These are phyloP conservation scores for Phrynocephalus versicolor DNA, from an alignment of 2,113 vertebrate species.

Conservation along the genomic window DNA sequence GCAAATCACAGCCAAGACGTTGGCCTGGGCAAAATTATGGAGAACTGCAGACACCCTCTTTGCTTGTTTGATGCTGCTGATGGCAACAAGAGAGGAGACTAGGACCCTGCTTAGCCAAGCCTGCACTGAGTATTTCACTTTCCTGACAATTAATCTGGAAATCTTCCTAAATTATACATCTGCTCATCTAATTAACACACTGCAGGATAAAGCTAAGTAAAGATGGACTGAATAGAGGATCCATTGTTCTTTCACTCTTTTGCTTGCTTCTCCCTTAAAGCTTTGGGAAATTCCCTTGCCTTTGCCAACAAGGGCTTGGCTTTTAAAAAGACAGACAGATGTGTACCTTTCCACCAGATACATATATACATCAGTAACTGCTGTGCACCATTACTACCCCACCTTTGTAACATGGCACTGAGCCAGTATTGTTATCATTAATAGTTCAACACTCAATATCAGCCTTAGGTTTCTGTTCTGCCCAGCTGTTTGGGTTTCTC, in stretches of 20 bases:
- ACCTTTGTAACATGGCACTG: neutral
- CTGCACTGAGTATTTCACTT: slow-evolving; percentile 44
- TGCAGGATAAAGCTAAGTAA: slow-evolving; percentile 21
- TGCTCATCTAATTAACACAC: slow-evolving; percentile 40
- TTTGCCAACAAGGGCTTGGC: slow-evolving; percentile 18
- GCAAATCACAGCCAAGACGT: neutral
- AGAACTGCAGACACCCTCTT: neutral
- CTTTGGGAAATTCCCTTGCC: neutral
- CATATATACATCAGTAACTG: neutral
- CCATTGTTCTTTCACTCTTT: neutral
- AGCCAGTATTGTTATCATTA: neutral
- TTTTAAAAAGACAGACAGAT: neutral
- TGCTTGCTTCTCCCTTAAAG: neutral
- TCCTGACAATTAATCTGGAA: slow-evolving; percentile 60
- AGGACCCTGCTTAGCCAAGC: slow-evolving; percentile 33
- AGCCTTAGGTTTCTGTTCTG: rapidly evolving
- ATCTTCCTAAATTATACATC: slow-evolving; percentile 43
- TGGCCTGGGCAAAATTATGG: neutral
- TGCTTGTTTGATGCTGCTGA: slow-evolving; percentile 3
- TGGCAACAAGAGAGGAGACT: slow-evolving; percentile 13
- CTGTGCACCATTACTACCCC: neutral
- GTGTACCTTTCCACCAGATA: neutral
- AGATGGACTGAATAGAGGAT: slow-evolving; percentile 36
- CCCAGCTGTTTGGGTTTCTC: neutral
- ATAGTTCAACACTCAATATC: neutral